Conservation (phyloP, 1,140 invertebrate species). For the Charaxes varanes region DNA sequence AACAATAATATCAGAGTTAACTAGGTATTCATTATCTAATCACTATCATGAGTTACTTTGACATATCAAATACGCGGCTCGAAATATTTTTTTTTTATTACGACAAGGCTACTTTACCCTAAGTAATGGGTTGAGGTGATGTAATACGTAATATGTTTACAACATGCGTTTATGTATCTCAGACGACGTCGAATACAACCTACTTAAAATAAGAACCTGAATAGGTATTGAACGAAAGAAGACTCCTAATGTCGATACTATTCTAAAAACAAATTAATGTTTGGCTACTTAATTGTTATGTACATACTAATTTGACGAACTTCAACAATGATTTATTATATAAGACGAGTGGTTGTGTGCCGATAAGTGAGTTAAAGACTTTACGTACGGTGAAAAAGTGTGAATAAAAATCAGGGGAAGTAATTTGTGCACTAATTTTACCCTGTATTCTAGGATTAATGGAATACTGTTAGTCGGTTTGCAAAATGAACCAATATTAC, state of each 20-base stretch:
- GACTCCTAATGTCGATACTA: constrained; percentile 43
- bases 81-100: constrained; percentile 66
- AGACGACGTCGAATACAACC: constrained; percentile 34
- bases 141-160: constrained; percentile 29
- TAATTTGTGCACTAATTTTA: constrained; percentile 68
- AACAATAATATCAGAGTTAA: constrained; percentile 57
- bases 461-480: constrained; percentile 36
- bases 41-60: constrained; percentile 69
- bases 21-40: constrained; percentile 68
- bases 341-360: constrained; percentile 63
- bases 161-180: constrained; percentile 23
- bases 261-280: constrained; percentile 50
- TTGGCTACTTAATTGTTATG: constrained; percentile 45
- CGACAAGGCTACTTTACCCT: constrained; percentile 62
- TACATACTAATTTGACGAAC: constrained; percentile 55
- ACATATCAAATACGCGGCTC: constrained; percentile 73
- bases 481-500: constrained; percentile 16
- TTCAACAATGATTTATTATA: constrained; percentile 60
- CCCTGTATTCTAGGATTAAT: constrained; percentile 72
- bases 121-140: constrained; percentile 60
- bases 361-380: constrained; percentile 60
- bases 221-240: constrained; percentile 33
- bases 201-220: constrained; percentile 35
- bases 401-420: constrained; percentile 63
- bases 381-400: constrained; percentile 63